Evolutionary conservation across 2,113 vertebrate species (phyloP).

Genomic region (Petrocephalus zakoni): DNA sequence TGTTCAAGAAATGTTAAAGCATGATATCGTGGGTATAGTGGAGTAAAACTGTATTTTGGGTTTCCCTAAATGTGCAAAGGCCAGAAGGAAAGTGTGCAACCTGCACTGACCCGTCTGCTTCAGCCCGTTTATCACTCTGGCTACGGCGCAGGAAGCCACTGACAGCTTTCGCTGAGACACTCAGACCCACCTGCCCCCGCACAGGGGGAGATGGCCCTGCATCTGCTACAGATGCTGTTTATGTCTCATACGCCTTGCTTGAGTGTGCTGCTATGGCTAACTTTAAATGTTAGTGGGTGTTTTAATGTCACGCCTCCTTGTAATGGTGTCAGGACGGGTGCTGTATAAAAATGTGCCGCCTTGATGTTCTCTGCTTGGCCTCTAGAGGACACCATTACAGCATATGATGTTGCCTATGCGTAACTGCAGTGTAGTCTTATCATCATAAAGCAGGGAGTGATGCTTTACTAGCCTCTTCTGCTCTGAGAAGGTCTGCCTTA

Average conservation of each 20-base stretch:
- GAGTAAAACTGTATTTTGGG: background rate
- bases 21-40: background rate
- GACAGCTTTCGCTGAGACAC: background rate
- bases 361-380: background rate
- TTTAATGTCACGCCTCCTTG: background rate
- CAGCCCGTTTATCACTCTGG: background rate
- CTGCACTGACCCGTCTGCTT: background rate
- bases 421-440: background rate
- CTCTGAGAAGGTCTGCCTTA: background rate
- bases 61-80: background rate
- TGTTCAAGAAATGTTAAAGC: background rate
- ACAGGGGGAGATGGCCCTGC: background rate
- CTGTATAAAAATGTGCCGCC: background rate
- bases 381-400: background rate
- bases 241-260: background rate
- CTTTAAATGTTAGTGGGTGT: background rate
- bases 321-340: background rate
- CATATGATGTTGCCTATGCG: background rate
- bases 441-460: background rate
- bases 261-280: background rate
- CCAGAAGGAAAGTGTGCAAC: background rate
- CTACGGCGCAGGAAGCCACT: background rate
- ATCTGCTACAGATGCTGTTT: background rate
- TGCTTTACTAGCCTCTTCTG: background rate
- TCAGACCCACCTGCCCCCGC: background rate